Conservation (phyloP, 2,888 invertebrate genomes). For the Arctia plantaginis region DNA sequence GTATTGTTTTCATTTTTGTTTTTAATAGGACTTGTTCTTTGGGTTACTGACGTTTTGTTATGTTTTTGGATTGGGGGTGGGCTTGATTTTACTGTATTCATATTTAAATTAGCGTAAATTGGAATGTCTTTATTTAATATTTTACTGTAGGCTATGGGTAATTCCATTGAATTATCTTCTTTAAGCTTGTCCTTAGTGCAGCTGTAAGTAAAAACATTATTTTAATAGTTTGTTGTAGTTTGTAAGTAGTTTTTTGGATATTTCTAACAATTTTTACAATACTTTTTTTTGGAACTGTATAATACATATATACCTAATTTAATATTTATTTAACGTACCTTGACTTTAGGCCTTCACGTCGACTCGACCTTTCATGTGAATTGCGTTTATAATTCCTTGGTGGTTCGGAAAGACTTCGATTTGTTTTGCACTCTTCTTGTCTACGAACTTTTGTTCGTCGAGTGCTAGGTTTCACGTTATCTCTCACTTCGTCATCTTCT, state of each 20-base stretch:
- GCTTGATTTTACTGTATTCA: slow-evolving; percentile 33
- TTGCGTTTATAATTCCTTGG: slow-evolving; percentile 62
- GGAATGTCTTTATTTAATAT: slow-evolving; percentile 53
- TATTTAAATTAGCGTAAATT: slow-evolving; percentile 61
- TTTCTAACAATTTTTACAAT: background rate
- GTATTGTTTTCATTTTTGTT: slow-evolving; percentile 21
- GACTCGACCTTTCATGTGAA: slow-evolving; percentile 48
- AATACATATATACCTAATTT: background rate
- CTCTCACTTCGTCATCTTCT: slow-evolving; percentile 51
- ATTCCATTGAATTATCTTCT: slow-evolving; percentile 39
- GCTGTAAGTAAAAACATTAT: slow-evolving; percentile 5
- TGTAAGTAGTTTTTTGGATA: background rate
- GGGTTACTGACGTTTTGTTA: slow-evolving; percentile 22
- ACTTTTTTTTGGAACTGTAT: background rate
- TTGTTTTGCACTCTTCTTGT: slow-evolving; percentile 59
- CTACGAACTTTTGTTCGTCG: slow-evolving; percentile 65
- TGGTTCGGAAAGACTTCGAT: slow-evolving; percentile 76
- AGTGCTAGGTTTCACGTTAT: slow-evolving; percentile 43
- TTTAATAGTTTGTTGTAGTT: background rate
- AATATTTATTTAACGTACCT: slow-evolving; percentile 48
- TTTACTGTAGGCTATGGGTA: slow-evolving; percentile 27
- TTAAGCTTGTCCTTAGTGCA: slow-evolving; percentile 22
- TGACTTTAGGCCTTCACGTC: slow-evolving; percentile 40
- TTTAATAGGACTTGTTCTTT: slow-evolving; percentile 26
- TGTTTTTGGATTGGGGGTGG: slow-evolving; percentile 22